Evolutionary conservation across 92 coral and sea anemone species (phyloP), one percentile per base, ranked within the genome.

Genomic region (Plumapathes pennacea): DNA sequence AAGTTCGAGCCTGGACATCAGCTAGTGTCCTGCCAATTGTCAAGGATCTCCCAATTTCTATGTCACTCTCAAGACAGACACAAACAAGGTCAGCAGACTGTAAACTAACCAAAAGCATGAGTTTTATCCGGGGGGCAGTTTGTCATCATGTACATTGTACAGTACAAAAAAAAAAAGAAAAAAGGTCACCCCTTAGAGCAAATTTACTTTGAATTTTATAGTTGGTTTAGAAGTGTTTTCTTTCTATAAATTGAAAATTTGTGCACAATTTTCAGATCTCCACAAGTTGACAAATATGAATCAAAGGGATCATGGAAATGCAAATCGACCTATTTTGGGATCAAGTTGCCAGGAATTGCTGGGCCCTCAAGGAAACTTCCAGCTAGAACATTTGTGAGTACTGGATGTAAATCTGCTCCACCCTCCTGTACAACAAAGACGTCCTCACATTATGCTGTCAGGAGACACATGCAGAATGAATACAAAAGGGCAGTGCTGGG

Each of bases 381-480:
- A 18, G 41, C 53, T 12, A 74, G 96, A 33, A 32, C 44, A 26
- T n/a, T n/a, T n/a, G n/a, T n/a, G n/a, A n/a, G n/a, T n/a, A 60
- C 80, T 8, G 74, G 85, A 24, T 48, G 83, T 15, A 85, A 81
- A 51, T 86, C 95, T 32, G 97, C 97, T 14, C 97, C 97, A 17
- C 97, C 96, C 13, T 57, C 69, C 25, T 64, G 80, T 34, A 60
- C 82, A 19, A 72, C 67, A 38, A 84, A 80, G 74, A 62, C 85
- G 38, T 70, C 88, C 4, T 62, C 78, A 21, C 83, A 87, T 21
- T 83, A 83, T 45, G 85, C 78, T 2, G 74, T 91, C 32, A 57
- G 97, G 50, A 77, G 97, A 31, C 97, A 91, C 83, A 91, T 91
- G 97, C 97, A 91, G 57, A 85, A 84, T 76, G 90, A 83, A 40